Evolutionary conservation across 2,113 vertebrate genomes (phyloP).

Genomic region (Meles meles): DNA sequence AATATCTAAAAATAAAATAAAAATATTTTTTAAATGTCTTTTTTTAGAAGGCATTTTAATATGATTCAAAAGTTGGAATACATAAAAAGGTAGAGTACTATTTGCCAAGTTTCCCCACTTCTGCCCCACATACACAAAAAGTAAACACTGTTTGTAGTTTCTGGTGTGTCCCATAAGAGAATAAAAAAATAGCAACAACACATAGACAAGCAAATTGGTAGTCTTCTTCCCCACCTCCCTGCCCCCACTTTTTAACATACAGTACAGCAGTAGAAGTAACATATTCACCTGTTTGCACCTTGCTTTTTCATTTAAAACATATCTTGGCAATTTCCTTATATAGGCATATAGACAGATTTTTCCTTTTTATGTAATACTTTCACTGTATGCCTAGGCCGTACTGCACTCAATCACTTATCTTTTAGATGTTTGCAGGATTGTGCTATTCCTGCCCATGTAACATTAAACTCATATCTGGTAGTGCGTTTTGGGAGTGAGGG

Average conservation of each 20-base stretch:
- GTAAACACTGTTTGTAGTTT: background rate
- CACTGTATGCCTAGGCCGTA: background rate
- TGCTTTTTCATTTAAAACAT: background rate
- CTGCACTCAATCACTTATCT: background rate
- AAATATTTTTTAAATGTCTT: background rate
- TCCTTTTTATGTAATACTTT: background rate
- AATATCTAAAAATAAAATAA: background rate
- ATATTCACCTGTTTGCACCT: background rate
- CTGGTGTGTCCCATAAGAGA: background rate
- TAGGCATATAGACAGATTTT: background rate
- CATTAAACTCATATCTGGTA: conserved; percentile 66
- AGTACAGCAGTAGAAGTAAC: background rate
- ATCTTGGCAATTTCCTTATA: background rate
- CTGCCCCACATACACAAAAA: background rate
- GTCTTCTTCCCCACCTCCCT: background rate
- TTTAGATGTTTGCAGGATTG: background rate
- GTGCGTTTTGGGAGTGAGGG: conserved; percentile 59
- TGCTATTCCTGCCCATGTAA: conserved; percentile 55
- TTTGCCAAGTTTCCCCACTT: background rate
- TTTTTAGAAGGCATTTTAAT: background rate
- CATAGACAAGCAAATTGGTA: background rate
- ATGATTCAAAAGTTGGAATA: background rate
- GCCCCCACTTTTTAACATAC: background rate
- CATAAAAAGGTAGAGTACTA: background rate
- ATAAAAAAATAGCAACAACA: background rate